These are phyloP conservation scores for Drosophila yakuba DNA, from an alignment of 1,140 invertebrate genomes.

Conservation along the genomic window DNA sequence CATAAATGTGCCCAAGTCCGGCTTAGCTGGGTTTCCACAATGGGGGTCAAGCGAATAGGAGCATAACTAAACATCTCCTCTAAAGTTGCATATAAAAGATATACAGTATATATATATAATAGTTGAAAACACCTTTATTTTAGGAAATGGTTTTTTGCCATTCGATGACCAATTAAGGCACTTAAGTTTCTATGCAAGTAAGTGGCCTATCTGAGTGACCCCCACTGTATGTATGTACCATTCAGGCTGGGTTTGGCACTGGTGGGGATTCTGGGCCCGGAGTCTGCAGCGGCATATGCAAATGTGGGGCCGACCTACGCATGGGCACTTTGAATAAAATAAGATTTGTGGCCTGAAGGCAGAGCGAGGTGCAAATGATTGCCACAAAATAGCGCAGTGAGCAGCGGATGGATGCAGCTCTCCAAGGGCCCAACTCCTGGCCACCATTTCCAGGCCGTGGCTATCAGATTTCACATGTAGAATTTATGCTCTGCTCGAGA, in stretches of 20 bases:
- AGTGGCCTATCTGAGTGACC: background rate
- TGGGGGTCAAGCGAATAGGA: background rate
- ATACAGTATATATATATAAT: too few species aligned
- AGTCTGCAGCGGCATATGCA: slow-evolving; percentile 64
- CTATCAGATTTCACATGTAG: slow-evolving; percentile 81
- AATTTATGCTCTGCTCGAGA: slow-evolving; percentile 74
- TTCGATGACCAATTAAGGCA: too few species aligned
- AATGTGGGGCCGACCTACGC: slow-evolving; percentile 72
- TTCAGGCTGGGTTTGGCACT: slow-evolving; percentile 34
- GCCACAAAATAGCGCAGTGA: slow-evolving; percentile 39
- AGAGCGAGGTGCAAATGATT: slow-evolving; percentile 75
- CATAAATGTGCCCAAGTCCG: slow-evolving; percentile 68
- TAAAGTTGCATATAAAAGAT: too few species aligned
- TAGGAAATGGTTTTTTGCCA: too few species aligned
- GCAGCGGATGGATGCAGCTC: slow-evolving; percentile 3
- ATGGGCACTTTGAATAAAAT: slow-evolving; percentile 69
- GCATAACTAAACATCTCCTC: too few species aligned
- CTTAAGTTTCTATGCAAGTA: background rate
- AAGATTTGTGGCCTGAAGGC: slow-evolving; percentile 73
- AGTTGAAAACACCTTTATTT: too few species aligned
- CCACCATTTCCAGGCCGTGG: slow-evolving; percentile 36
- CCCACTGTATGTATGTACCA: slow-evolving; percentile 6
- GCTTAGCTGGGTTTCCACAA: slow-evolving; percentile 19
- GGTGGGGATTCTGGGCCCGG: slow-evolving; percentile 13
- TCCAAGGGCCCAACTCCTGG: slow-evolving; percentile 14